These are phyloP conservation scores for Tinamus major DNA, from an alignment of 2,797 vertebrate species.

Conservation along the genomic window DNA sequence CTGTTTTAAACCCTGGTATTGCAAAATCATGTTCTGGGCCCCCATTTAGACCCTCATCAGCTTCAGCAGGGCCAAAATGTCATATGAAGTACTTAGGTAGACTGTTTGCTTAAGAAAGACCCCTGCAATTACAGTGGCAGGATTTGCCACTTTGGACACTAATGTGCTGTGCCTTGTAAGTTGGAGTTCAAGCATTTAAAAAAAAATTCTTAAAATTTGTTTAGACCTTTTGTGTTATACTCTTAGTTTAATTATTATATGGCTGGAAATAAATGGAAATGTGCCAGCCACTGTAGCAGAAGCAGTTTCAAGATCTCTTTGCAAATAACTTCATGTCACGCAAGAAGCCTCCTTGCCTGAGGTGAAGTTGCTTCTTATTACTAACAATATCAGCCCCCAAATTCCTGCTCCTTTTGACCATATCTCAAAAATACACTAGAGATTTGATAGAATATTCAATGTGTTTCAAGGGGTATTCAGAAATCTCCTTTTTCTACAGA, in stretches of 20 bases:
- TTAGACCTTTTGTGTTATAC: background rate
- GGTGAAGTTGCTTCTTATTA: background rate
- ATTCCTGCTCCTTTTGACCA: background rate
- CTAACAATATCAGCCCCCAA: background rate
- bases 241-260: background rate
- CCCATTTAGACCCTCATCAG: background rate
- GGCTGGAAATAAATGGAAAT: background rate
- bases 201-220: background rate
- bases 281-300: background rate
- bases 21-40: background rate
- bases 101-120: background rate
- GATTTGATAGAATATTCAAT: background rate
- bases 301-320: constrained; percentile 30
- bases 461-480: background rate
- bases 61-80: background rate
- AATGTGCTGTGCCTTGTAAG: accelerated
- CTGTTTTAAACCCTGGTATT: background rate
- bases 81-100: accelerated
- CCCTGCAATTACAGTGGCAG: accelerated
- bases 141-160: background rate
- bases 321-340: constrained; percentile 20
- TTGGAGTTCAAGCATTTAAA: background rate
- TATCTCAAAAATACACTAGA: background rate
- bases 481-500: background rate
- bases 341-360: background rate